Conservation (phyloP, 1,140 invertebrate genomes). For the Cotesia vestalis region DNA sequence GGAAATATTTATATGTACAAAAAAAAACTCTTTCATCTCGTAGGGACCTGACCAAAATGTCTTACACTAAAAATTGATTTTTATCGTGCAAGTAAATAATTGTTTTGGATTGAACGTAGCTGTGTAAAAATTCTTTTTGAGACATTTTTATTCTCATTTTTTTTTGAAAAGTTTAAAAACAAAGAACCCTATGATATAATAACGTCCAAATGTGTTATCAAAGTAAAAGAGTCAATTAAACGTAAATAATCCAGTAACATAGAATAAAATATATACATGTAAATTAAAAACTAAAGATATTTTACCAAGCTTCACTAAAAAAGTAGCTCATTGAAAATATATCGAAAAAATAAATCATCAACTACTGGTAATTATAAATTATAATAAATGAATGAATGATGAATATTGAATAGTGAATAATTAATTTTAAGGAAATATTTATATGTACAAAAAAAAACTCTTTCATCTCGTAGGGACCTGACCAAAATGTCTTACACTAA, state of each 20-base stretch:
- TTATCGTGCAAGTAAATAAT: background rate
- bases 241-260: conserved; percentile 11
- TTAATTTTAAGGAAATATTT: no score
- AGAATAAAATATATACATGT: conserved; percentile 3
- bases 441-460: background rate
- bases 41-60: conserved; percentile 41
- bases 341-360: no score
- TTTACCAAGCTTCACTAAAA: no score
- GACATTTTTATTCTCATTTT: no score
- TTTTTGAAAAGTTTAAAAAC: conserved; percentile 1
- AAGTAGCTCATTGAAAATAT: no score
- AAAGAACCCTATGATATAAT: conserved; percentile 4
- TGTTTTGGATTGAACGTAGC: background rate
- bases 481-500: conserved; percentile 34
- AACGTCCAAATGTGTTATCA: conserved; percentile 11
- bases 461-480: conserved; percentile 37
- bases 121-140: no score
- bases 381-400: no score
- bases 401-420: no score
- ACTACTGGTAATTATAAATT: no score
- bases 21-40: conserved; percentile 9
- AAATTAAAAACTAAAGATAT: background rate
- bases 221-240: conserved; percentile 30
- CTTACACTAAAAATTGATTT: background rate
- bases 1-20: no score